phyloP scores from a whole-genome alignment of 2,888 invertebrate genomes.

The Andrena minutula region DNA sequence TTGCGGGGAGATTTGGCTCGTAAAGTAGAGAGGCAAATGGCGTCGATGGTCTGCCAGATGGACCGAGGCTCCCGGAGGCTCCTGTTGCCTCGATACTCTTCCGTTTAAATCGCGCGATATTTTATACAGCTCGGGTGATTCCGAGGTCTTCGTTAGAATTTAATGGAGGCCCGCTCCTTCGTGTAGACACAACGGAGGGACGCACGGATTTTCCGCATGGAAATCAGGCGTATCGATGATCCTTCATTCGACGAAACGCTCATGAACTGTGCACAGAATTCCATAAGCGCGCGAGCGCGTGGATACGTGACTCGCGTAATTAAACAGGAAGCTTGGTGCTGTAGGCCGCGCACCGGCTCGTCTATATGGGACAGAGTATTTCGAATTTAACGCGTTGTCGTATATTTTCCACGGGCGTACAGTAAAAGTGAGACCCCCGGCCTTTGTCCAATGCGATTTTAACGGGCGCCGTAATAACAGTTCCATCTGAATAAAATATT shows the following conservation, averaged over 20 bases:
- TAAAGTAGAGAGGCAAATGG: constrained; percentile 14
- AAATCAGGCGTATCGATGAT: constrained; percentile 21
- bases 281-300: constrained; percentile 17
- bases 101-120: neutral
- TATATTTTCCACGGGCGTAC: constrained; percentile 24
- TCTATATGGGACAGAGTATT: constrained; percentile 32
- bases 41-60: neutral
- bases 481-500: constrained; percentile 39
- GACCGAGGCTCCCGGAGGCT: constrained; percentile 5
- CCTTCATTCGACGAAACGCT: constrained; percentile 41
- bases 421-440: constrained; percentile 27
- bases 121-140: too few relatives aligned
- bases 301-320: constrained; percentile 48
- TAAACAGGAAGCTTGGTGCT: constrained; percentile 10
- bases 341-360: too few relatives aligned
- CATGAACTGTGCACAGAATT: constrained; percentile 34
- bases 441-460: constrained; percentile 25
- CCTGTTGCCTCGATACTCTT: neutral
- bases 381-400: constrained; percentile 33
- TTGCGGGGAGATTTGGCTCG: constrained; percentile 9
- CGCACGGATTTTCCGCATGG: constrained; percentile 19
- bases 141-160: too few relatives aligned
- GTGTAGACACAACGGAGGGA: too few relatives aligned
- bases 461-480: constrained; percentile 7
- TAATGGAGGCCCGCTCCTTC: neutral